Percentiles rank a stretch among this genome's conserved stretches.
Conservation (phyloP, 2,888 invertebrate genomes). For the Trilocha varians region DNA sequence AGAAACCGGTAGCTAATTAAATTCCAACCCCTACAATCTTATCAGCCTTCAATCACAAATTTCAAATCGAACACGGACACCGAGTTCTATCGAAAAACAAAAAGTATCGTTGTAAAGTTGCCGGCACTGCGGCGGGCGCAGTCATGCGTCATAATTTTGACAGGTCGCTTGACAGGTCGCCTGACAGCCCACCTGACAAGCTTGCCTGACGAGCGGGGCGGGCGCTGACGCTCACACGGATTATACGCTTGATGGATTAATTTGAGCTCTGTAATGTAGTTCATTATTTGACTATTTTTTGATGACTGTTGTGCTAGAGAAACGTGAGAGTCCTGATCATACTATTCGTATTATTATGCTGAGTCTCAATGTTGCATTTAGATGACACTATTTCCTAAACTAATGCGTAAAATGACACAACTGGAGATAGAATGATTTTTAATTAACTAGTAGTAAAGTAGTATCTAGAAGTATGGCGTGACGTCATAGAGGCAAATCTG, state of each 20-base stretch:
- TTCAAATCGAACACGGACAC: background rate
- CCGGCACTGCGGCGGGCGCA: conserved; percentile 48
- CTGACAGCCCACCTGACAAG: conserved; percentile 47
- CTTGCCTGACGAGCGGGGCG: conserved; percentile 28
- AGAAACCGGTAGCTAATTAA: too few species aligned
- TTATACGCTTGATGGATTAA: conserved; percentile 67
- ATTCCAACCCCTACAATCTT: too few species aligned
- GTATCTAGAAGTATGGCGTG: too few species aligned
- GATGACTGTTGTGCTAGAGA: conserved; percentile 9
- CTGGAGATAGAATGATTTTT: too few species aligned
- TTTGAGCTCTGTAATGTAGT: conserved; percentile 27
- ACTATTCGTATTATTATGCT: too few species aligned
- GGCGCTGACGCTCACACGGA: conserved; percentile 45
- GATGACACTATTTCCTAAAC: too few species aligned
- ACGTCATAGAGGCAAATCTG: too few species aligned
- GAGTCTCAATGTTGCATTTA: too few species aligned
- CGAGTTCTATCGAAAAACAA: conserved; percentile 16
- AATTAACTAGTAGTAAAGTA: too few species aligned
- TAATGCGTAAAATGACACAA: too few species aligned
- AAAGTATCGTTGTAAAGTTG: conserved; percentile 33
- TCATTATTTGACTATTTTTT: background rate
- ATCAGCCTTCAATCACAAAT: background rate
- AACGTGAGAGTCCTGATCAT: too few species aligned
- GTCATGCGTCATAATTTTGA: conserved; percentile 66
- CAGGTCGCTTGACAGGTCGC: conserved; percentile 49